Conservation (phyloP, 1,140 invertebrate species). For the Drosophila ambigua region DNA sequence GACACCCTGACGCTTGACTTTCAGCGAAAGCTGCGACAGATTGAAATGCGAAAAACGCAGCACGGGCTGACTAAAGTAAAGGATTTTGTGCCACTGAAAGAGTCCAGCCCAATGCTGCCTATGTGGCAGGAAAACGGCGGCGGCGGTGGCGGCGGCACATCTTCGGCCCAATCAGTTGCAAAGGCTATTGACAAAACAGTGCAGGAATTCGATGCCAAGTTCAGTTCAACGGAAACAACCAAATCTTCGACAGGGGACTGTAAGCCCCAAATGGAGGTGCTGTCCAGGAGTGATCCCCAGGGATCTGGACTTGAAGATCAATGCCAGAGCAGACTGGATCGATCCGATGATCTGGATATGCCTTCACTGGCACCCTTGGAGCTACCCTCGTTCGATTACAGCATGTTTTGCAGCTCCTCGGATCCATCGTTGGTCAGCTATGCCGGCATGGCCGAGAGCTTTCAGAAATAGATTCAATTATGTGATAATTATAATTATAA, state of each 20-base stretch:
- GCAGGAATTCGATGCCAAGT: conserved; percentile 77
- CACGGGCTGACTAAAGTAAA: conserved; percentile 70
- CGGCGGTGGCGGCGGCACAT: too few species aligned
- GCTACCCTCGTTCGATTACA: conserved; percentile 74
- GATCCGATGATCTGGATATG: conserved; percentile 55
- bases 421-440: conserved; percentile 64
- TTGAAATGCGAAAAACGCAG: conserved; percentile 75
- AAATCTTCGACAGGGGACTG: conserved; percentile 22
- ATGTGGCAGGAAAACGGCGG: conserved; percentile 57
- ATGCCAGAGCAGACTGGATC: conserved; percentile 1
- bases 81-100: conserved; percentile 68
- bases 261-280: conserved; percentile 52
- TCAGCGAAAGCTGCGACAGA: conserved; percentile 69
- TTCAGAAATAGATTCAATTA: conserved; percentile 61
- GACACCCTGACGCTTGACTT: conserved; percentile 72
- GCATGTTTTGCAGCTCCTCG: conserved; percentile 63
- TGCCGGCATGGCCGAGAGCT: conserved; percentile 58
- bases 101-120: conserved; percentile 64
- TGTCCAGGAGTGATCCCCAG: conserved; percentile 29
- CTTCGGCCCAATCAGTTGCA: conserved; percentile 75
- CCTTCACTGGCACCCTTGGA: conserved; percentile 72
- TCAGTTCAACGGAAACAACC: conserved; percentile 43
- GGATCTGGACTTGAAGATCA: conserved; percentile 25
- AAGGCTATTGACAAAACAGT: conserved; percentile 81
- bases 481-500: conserved; percentile 4